Evolutionary conservation across 1,140 invertebrate genomes (phyloP).

Genomic region (Leptonema lineaticorne): DNA sequence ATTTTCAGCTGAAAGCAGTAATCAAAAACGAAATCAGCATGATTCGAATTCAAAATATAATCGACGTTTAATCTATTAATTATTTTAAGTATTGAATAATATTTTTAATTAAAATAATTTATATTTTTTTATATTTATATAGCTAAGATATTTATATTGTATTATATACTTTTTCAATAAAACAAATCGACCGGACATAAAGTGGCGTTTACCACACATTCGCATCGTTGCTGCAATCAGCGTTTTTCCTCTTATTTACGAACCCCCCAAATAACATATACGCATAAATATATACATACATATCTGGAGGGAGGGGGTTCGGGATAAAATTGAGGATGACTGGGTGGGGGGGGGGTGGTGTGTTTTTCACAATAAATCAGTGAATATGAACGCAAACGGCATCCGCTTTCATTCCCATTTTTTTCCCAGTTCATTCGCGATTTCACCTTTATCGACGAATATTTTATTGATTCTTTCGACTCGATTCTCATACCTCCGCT

Average conservation of each 20-base stretch:
- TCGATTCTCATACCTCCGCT: background rate
- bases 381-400: conserved; percentile 17
- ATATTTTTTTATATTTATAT: too few species aligned
- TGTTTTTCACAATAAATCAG: conserved; percentile 27
- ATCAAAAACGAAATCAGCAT: too few species aligned
- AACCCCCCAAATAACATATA: too few species aligned
- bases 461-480: conserved; percentile 25
- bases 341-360: too few species aligned
- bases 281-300: conserved; percentile 4
- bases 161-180: conserved; percentile 17
- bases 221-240: conserved; percentile 17
- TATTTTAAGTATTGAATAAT: too few species aligned
- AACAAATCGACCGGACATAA: conserved; percentile 27
- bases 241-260: conserved; percentile 29
- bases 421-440: background rate
- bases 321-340: too few species aligned
- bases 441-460: background rate
- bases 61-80: too few species aligned
- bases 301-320: background rate
- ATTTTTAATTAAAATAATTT: too few species aligned
- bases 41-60: too few species aligned
- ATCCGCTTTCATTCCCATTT: conserved; percentile 1
- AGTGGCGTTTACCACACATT: conserved; percentile 26
- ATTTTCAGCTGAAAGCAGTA: too few species aligned
- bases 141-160: too few species aligned